A percentile compares a stretch with the other conserved stretches of the same genome.
phyloP scores from a whole-genome alignment of 2,888 invertebrate species.

The Sisyra nigra region DNA sequence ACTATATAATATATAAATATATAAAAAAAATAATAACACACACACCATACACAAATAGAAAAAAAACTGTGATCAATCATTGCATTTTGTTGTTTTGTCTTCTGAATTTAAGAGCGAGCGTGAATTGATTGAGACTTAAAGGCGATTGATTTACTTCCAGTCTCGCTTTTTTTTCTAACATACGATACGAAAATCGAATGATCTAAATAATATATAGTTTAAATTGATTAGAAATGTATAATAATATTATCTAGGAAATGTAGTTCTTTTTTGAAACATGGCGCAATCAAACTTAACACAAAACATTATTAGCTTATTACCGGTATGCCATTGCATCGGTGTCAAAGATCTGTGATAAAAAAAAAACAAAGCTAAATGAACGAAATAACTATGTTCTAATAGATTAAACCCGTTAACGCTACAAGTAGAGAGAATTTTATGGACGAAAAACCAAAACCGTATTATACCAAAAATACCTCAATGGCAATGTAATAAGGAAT shows the following conservation, averaged over 20 bases:
- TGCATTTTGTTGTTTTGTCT: conserved; percentile 5
- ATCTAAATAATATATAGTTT: too few species aligned
- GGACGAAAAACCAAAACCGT: too few species aligned
- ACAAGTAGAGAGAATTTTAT: neutral
- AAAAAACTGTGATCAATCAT: conserved; percentile 5
- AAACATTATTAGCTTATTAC: conserved; percentile 1
- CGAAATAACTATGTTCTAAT: neutral
- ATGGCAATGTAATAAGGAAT: too few species aligned
- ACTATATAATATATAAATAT: too few species aligned
- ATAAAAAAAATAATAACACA: neutral
- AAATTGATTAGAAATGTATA: neutral
- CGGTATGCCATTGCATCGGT: neutral
- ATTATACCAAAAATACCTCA: too few species aligned
- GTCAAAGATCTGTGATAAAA: conserved; percentile 4
- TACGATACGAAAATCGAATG: neutral
- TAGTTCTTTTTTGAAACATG: neutral
- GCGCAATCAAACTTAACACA: conserved; percentile 4
- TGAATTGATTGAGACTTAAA: neutral
- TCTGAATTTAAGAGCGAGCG: neutral
- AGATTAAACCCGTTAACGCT: conserved; percentile 1
- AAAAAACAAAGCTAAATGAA: neutral
- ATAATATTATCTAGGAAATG: neutral
- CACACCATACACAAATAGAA: neutral
- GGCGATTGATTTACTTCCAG: neutral
- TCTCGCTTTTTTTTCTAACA: neutral